Base-by-base conservation (phyloP, 2,888 invertebrate species). In the Keiferia lycopersicella region DNA sequence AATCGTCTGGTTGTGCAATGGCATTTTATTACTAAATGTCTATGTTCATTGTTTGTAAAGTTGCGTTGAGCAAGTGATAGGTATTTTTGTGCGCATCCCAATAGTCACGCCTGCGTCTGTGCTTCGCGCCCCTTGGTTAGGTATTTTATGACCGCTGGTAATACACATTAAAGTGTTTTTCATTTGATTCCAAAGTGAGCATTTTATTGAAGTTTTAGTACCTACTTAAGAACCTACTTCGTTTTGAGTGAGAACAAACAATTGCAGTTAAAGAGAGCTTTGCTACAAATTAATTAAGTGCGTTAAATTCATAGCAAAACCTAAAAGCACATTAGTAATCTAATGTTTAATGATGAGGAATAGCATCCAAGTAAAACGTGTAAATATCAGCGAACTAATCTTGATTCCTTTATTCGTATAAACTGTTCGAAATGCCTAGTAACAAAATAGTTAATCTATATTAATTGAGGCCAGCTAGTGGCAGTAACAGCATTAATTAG, bases 391-490 rank as follows among this genome's bases (percentile, higher is more conserved):
- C n/a, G 14, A 41, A 41, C 1, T 14, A 14, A 41, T 1, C 41
- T 12, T 14, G 12, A 41, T 41, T 41, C 12, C 41, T 12, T 14
- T 41, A 41, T 41, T 41, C 3, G 41, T 14, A 41, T 41, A 41
- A 50, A 70, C 67, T 71, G 71, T 61, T 61, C 57, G 50, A 68
- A 70, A 71, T 67, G n/a, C n/a, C n/a, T n/a, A 67, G 66, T 68
- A 74, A 71, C 72, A 73, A 79, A 82, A 83, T 82, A 80, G 77
- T 77, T 77, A 82, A 86, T 85, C 77, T 82, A 79, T 82, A 83
- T 83, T 82, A 80, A 88, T 87, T 87, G 83, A 88, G 87, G 88
- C 76, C 86, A 84, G 75, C 84, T 71, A 82, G 79, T 84, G 76
- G 81, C 81, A 81, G 80, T 80, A 74, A 75, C 74, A 78, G 84